Evolutionary conservation across 2,888 invertebrate genomes (phyloP).

Genomic region (Polyommatus iphigenia): DNA sequence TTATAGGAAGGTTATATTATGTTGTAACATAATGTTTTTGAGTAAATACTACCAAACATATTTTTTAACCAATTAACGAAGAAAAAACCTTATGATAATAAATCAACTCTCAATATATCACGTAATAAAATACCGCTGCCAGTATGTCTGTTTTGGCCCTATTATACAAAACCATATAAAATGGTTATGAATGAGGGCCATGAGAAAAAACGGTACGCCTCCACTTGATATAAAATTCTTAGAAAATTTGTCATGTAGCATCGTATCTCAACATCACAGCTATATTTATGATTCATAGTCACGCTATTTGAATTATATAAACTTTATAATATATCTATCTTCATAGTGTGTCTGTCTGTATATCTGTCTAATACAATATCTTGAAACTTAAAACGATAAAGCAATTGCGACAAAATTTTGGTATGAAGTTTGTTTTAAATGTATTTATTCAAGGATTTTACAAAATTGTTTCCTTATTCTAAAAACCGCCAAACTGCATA

Average conservation of each 20-base stretch:
- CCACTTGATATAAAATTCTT: slow-evolving; percentile 43
- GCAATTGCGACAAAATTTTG: no score
- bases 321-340: no score
- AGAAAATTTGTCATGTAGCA: slow-evolving; percentile 43
- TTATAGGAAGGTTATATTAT: no score
- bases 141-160: not conserved
- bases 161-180: slow-evolving; percentile 2
- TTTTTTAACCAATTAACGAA: not conserved
- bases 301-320: not conserved
- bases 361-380: no score
- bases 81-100: not conserved
- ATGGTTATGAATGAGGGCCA: slow-evolving; percentile 39
- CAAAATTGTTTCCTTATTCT: no score
- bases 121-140: not conserved
- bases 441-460: no score
- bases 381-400: no score
- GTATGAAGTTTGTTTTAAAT: no score
- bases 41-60: not conserved
- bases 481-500: no score
- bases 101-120: not conserved
- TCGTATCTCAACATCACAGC: slow-evolving; percentile 7
- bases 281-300: not conserved
- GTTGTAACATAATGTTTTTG: no score
- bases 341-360: no score
- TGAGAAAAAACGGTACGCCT: slow-evolving; percentile 44